Evolutionary conservation across 2,113 vertebrate genomes (phyloP).

Genomic region (Sisor rabdophorus): DNA sequence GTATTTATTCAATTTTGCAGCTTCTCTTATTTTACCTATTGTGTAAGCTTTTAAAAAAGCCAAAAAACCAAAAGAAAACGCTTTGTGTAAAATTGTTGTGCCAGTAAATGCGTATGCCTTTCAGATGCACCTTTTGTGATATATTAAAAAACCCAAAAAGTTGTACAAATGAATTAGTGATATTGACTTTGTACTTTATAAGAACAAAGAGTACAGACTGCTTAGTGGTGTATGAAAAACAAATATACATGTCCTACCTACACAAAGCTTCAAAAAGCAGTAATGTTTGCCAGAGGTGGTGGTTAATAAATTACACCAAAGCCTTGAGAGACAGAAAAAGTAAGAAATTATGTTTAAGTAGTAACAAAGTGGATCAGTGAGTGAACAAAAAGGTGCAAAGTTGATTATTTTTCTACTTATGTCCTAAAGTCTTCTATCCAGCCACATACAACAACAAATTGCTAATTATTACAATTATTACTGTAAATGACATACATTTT

Average conservation of each 20-base stretch:
- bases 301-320: conserved; percentile 9
- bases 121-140: not conserved
- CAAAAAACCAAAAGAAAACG: no score
- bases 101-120: not conserved
- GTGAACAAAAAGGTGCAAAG: not conserved
- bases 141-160: not conserved
- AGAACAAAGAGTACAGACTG: conserved; percentile 17
- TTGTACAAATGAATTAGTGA: not conserved
- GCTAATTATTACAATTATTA: not conserved
- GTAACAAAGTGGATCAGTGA: not conserved
- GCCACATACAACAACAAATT: not conserved
- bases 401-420: not conserved
- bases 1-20: not conserved
- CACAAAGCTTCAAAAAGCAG: conserved; percentile 27
- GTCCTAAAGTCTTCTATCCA: not conserved
- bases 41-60: not conserved
- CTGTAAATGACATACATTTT: not conserved
- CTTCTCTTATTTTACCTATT: conserved; percentile 1
- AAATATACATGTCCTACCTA: not conserved
- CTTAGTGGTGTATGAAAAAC: conserved; percentile 14
- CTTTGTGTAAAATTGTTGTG: not conserved
- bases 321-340: not conserved
- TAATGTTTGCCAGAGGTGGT: conserved; percentile 41
- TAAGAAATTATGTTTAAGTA: no score
- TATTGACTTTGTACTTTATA: conserved; percentile 15